Conservation (phyloP, 2,113 vertebrate genomes). For the Calidris pygmaea region DNA sequence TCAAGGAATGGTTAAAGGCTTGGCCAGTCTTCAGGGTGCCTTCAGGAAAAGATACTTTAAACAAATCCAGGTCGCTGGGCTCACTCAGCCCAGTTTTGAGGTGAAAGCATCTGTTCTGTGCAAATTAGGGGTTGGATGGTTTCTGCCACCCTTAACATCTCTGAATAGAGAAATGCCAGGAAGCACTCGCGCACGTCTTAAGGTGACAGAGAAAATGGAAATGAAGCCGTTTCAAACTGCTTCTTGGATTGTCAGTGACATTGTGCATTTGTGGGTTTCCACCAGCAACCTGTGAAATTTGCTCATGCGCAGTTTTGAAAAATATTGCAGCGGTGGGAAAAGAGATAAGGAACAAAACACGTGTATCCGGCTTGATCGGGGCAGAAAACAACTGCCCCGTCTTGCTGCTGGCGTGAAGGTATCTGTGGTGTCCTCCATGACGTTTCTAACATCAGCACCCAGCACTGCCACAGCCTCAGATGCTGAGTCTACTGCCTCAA, state of each 20-base stretch:
- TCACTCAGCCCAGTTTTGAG: not conserved
- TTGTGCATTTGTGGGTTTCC: not conserved
- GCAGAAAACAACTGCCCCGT: not conserved
- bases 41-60: slow-evolving; percentile 20
- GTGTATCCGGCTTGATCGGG: not conserved
- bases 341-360: not conserved
- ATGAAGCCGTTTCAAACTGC: not conserved
- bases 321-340: not conserved
- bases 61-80: not conserved
- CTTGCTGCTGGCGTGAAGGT: accelerated
- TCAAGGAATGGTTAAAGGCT: not conserved
- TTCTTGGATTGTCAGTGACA: not conserved
- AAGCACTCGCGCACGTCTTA: not conserved
- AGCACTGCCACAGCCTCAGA: not conserved
- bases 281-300: not conserved
- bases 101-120: not conserved
- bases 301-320: not conserved
- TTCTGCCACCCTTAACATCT: not conserved
- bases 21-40: not conserved
- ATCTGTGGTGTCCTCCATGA: not conserved
- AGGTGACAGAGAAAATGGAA: not conserved
- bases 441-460: not conserved
- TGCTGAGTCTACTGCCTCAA: not conserved
- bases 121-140: not conserved
- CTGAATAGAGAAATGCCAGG: not conserved